phyloP scores from a whole-genome alignment of 1,140 invertebrate species.

The Neodiprion lecontei region DNA sequence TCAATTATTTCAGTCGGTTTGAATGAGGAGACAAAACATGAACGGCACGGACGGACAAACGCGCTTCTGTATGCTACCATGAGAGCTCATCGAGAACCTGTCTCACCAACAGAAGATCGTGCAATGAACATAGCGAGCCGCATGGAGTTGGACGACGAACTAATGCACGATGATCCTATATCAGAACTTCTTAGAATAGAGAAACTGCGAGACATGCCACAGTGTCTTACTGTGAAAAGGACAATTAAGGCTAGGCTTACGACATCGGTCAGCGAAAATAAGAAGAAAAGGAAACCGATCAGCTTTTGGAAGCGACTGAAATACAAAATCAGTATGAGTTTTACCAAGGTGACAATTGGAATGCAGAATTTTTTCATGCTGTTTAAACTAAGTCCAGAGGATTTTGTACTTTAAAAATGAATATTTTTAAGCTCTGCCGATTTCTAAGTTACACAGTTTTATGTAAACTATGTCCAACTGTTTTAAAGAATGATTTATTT shows the following conservation, averaged over 20 bases:
- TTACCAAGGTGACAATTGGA: conserved; percentile 47
- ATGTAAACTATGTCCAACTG: too few species aligned
- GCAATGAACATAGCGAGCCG: conserved; percentile 65
- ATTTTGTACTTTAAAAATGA: too few species aligned
- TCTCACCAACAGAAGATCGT: conserved; percentile 44
- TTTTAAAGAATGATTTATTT: too few species aligned
- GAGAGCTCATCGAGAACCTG: conserved; percentile 13
- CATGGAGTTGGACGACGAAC: conserved; percentile 65
- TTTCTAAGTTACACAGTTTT: too few species aligned
- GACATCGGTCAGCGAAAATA: conserved; percentile 63
- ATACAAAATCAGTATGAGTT: conserved; percentile 60
- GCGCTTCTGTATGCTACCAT: conserved; percentile 30
- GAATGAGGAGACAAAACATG: neutral
- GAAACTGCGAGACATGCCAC: conserved; percentile 68
- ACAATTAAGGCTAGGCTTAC: conserved; percentile 67
- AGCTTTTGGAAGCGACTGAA: conserved; percentile 64
- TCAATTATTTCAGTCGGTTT: neutral
- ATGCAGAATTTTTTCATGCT: too few species aligned
- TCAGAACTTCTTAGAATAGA: conserved; percentile 67
- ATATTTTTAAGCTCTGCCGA: too few species aligned
- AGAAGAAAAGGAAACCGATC: conserved; percentile 58
- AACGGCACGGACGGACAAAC: neutral
- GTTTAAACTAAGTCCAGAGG: too few species aligned
- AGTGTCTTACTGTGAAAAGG: conserved; percentile 69
- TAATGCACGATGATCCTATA: conserved; percentile 68